Base-by-base conservation (phyloP, 2,797 vertebrate species). In the Sternarchorhynchus goeldii region DNA sequence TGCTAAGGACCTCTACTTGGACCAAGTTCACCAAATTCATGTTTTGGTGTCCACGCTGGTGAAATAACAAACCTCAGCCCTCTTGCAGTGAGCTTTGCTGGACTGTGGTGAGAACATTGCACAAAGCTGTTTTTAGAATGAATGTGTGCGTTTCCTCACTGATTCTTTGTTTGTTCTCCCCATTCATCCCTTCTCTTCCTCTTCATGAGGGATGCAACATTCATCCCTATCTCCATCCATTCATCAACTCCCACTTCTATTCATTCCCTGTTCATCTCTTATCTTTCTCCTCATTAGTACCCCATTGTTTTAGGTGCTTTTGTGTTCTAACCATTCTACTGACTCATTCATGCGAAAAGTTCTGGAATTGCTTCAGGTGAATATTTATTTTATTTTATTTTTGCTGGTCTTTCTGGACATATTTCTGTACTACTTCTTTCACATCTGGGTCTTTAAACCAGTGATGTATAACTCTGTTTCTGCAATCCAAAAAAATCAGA, bases 241-340 rank as follows among this genome's bases (percentile, higher is more conserved):
- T 63, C 7, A 77, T 69, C 45, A 2, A 5, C 7, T 20, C 20
- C 53, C 7, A 39, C 31, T 20, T 58, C 32, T 21, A 58, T 55
- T 39, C 60, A 29, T 32, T 29, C 68, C 62, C 55, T 41, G 25
- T 25, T 75, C 36, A 36, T 75, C 62, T 55, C 17, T 75, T 79
- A 50, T 79, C 62, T 73, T 31, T 1, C 58, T 64, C 57, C 65
- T 60, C 63, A 74, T 73, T 74, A 59, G 17, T 58, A 21, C 45
- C 25, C 57, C 36, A 20, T 75, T 68, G 32, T 62, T 75, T 20
- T 73, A 29, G 64, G 18, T 20, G 41, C 41, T 74, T 66, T 59
- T 55, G 5, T 74, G 55, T 60, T 58, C 57, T 66, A 79, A 60
- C 62, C 71, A 79, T 74, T 10, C 41, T 8, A 45, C 41, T 8